These are phyloP conservation scores for Cataglyphis hispanica DNA, from an alignment of 1,140 invertebrate genomes.

Conservation along the genomic window DNA sequence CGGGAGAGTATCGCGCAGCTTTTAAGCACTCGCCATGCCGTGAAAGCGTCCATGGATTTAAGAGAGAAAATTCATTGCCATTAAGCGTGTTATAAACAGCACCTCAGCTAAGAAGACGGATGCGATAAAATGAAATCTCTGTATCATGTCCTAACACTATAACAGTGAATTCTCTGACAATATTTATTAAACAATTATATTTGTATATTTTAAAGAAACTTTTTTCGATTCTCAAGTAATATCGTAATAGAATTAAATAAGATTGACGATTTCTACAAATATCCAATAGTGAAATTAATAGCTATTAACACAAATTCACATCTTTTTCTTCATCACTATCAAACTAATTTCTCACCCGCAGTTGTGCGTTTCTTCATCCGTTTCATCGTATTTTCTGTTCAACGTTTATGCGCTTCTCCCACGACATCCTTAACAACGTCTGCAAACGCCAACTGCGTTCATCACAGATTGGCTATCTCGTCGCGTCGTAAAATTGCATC, in stretches of 20 bases:
- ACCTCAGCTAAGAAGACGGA: constrained; percentile 36
- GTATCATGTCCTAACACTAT: neutral
- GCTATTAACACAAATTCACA: neutral
- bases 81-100: constrained; percentile 58
- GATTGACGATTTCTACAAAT: neutral
- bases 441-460: constrained; percentile 11
- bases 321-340: constrained; percentile 35
- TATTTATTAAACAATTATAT: constrained; percentile 24
- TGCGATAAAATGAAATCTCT: constrained; percentile 49
- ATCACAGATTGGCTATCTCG: constrained; percentile 34
- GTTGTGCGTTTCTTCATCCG: constrained; percentile 44
- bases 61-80: constrained; percentile 55
- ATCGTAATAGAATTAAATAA: neutral
- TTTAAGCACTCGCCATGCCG: constrained; percentile 54
- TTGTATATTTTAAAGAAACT: neutral
- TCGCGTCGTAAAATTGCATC: constrained; percentile 40
- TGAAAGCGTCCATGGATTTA: constrained; percentile 38
- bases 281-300: constrained; percentile 9
- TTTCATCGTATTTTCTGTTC: constrained; percentile 40
- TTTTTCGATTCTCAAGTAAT: neutral
- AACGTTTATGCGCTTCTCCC: constrained; percentile 24
- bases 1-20: constrained; percentile 37
- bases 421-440: neutral
- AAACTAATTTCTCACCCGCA: constrained; percentile 41
- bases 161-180: neutral